phyloP scores from a whole-genome alignment of 2,113 vertebrate genomes.

The Bucco capensis region DNA sequence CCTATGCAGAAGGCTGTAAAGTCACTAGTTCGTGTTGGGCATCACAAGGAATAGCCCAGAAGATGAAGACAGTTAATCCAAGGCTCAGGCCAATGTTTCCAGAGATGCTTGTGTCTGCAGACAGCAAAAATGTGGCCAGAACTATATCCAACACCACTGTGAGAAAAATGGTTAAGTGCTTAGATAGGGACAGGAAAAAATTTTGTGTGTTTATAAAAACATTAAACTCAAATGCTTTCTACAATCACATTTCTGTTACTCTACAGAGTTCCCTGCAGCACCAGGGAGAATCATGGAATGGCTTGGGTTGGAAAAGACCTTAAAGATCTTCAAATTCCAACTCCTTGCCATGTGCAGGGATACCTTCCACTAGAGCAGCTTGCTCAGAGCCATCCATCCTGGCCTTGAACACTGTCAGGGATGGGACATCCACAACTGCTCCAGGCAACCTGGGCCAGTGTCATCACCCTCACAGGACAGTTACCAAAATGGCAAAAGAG shows the following conservation, averaged over 20 bases:
- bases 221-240: neutral
- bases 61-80: neutral
- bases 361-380: neutral
- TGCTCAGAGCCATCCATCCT: neutral
- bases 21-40: neutral
- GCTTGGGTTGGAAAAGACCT: neutral
- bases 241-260: neutral
- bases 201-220: neutral
- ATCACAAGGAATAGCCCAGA: neutral
- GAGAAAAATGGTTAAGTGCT: neutral
- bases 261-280: neutral
- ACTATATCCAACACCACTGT: fast-evolving
- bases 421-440: neutral
- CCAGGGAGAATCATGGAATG: neutral
- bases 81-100: neutral
- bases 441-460: neutral
- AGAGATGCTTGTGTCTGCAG: neutral
- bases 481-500: neutral
- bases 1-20: neutral
- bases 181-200: neutral
- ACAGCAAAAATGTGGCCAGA: neutral
- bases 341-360: neutral
- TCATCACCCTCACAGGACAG: neutral
- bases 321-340: neutral
- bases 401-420: neutral